A percentile compares a stretch with the other conserved stretches of the same genome.
Conservation (phyloP, 2,888 invertebrate genomes). For the Cerastoderma edule region DNA sequence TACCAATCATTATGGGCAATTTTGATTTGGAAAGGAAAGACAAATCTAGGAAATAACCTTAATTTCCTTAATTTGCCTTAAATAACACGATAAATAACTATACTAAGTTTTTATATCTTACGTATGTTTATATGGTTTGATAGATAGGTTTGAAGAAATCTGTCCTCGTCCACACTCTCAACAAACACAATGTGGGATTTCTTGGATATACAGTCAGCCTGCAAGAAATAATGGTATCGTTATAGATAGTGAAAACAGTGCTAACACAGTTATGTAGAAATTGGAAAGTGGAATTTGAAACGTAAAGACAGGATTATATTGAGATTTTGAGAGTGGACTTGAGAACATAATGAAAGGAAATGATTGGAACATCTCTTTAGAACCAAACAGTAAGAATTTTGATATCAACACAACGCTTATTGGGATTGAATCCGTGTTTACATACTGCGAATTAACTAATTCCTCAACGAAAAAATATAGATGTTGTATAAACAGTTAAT, state of each 20-base stretch:
- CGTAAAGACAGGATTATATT: background rate
- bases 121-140: background rate
- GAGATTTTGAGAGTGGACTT: background rate
- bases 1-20: background rate
- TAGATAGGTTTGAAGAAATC: background rate
- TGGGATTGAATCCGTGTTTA: no score
- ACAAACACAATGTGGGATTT: constrained; percentile 3
- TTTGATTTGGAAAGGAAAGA: background rate
- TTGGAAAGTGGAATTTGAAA: background rate
- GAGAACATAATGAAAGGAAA: background rate
- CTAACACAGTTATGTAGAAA: background rate
- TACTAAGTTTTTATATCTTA: background rate
- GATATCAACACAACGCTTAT: no score
- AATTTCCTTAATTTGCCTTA: background rate
- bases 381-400: background rate
- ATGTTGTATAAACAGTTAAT: no score
- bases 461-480: no score
- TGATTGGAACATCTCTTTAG: background rate
- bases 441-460: no score
- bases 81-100: background rate
- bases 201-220: background rate
- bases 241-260: background rate
- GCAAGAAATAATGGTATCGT: background rate
- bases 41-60: background rate
- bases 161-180: background rate